phyloP scores from a whole-genome alignment of 1,140 invertebrate species.

The Globodera ellingtonae region DNA sequence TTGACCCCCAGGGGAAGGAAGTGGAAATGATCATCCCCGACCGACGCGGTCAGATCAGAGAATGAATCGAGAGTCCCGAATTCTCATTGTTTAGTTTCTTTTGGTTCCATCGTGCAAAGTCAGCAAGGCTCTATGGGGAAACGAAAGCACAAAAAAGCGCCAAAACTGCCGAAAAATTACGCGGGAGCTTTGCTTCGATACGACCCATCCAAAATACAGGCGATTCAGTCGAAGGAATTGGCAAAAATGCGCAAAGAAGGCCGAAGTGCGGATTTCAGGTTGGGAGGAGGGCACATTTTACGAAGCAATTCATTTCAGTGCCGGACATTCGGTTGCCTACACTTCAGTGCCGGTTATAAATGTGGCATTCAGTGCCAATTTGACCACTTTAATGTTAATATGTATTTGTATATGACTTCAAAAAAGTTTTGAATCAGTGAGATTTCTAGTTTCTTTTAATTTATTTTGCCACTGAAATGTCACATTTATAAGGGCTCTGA shows the following conservation, averaged over 20 bases:
- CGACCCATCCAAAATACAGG: constrained; percentile 41
- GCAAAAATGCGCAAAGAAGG: constrained; percentile 46
- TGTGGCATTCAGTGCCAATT: no score
- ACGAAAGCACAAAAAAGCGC: constrained; percentile 11
- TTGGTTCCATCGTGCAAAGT: not conserved
- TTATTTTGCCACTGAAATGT: no score
- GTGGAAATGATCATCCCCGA: constrained; percentile 13
- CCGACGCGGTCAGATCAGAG: not conserved
- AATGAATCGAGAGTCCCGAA: not conserved
- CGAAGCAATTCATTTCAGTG: no score
- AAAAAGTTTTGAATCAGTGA: no score
- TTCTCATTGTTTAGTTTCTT: not conserved
- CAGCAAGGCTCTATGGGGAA: not conserved
- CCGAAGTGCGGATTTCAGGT: constrained; percentile 47
- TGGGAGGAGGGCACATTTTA: no score
- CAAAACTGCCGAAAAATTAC: constrained; percentile 27
- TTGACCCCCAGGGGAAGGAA: not conserved
- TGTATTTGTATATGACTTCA: no score
- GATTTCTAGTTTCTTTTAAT: no score
- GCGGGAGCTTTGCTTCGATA: constrained; percentile 35
- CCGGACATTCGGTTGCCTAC: no score
- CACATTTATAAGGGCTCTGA: no score
- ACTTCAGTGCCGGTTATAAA: no score
- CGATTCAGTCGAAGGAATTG: constrained; percentile 54
- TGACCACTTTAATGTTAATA: no score